Base-by-base conservation (phyloP, 2,113 vertebrate species). In the Promerops cafer region DNA sequence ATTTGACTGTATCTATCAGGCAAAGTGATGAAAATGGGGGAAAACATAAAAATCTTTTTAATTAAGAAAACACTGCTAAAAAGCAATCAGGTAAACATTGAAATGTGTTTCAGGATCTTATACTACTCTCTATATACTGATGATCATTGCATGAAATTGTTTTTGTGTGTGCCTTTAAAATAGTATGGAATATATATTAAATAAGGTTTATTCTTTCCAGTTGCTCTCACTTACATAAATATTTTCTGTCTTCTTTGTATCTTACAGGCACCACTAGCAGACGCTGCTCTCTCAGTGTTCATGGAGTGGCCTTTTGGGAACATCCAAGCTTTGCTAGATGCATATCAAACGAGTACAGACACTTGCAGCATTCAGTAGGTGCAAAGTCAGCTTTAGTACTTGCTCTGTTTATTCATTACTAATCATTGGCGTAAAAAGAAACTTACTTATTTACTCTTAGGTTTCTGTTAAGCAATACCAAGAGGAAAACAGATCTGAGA, bases 341-440 rank as follows among this genome's bases (percentile, higher is more conserved):
- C 98, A 99, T 99, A 98, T 99, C 99, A 98, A 99, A 99, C 98
- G 99, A 99, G 98, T 99, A 99, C 99, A 99, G 99, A 99, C 99
- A 99, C 99, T 99, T 99, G 99, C 99, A 99, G 99, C 99, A 99
- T 99, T 99, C 99, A 99, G 99, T 99, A 99, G 99, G 99, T 99
- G 99, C 99, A 99, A 99, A 98, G 98, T 98, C 99, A 99, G 98
- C 99, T 99, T 98, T 98, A 98, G 97, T 98, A 98, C 98, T 98
- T 98, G 98, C 98, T 98, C 97, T 98, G 97, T 98, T 98, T 98
- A 97, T 98, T 98, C 96, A 97, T 94, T 97, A 96, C 97, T 98
- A 98, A 97, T 96, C 49, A 93, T 42, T 82, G 61, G 13, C 76
- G 15, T 94, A 92, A 92, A 95, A 96, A 81, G 81, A 88, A 52